Conservation (phyloP, 1,140 invertebrate genomes). For the Phthorimaea operculella region DNA sequence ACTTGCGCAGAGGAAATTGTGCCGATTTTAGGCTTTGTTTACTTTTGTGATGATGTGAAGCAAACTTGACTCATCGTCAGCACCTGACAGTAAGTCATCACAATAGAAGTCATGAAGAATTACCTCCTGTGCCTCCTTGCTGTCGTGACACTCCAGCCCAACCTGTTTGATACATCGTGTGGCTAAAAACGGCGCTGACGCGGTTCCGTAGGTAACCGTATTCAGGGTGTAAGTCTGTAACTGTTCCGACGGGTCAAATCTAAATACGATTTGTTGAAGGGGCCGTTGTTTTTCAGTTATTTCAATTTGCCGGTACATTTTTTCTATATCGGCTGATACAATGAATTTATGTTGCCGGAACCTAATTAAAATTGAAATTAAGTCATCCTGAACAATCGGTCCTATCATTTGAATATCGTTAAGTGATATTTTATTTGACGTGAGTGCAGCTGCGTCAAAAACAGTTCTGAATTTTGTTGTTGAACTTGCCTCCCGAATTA, state of each 20-base stretch:
- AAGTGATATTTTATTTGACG: not conserved
- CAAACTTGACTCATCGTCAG: not conserved
- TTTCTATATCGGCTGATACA: not conserved
- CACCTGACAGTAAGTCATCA: slow-evolving; percentile 1
- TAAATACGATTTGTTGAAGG: not conserved
- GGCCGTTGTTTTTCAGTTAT: not conserved
- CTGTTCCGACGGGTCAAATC: not conserved
- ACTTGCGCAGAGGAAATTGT: not conserved
- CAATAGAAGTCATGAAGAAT: not conserved
- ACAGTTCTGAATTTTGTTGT: not conserved
- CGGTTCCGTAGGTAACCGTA: not conserved
- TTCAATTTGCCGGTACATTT: not conserved
- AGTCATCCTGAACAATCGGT: not conserved
- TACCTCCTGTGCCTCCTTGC: not conserved
- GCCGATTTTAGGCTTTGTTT: not conserved
- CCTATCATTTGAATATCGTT: not conserved
- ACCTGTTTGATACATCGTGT: not conserved
- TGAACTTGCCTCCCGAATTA: not conserved
- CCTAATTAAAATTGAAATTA: not conserved
- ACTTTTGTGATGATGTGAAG: not conserved
- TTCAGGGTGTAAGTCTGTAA: not conserved
- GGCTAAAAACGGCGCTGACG: not conserved
- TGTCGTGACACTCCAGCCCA: not conserved
- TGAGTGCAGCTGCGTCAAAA: not conserved
- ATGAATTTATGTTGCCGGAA: not conserved